Conservation (phyloP, 2,797 vertebrate genomes). For the Taeniopygia guttata region DNA sequence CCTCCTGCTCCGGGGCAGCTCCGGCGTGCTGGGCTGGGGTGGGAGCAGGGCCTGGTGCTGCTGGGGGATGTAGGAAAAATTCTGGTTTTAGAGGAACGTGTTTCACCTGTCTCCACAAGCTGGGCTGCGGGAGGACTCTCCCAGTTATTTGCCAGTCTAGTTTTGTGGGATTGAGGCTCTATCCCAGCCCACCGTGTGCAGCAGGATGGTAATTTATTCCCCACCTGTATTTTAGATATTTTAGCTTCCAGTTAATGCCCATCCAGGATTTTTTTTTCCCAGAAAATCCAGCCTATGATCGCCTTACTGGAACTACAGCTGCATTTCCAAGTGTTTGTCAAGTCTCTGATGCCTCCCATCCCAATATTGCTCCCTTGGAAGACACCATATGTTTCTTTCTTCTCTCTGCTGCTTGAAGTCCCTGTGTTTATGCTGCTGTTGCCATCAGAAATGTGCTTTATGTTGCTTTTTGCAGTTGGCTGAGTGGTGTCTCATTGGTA, state of each 20-base stretch:
- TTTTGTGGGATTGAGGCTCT: rapidly evolving
- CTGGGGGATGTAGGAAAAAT: not conserved
- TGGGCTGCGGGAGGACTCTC: not conserved
- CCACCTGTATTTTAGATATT: not conserved
- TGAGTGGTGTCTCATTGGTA: not conserved
- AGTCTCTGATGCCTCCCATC: not conserved
- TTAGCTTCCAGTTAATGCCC: not conserved
- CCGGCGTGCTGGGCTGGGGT: rapidly evolving
- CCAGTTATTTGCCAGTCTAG: rapidly evolving
- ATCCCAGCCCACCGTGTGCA: not conserved
- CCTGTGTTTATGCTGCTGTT: not conserved
- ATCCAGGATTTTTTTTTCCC: not conserved
- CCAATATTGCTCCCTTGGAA: not conserved
- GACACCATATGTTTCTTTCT: not conserved
- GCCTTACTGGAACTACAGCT: not conserved
- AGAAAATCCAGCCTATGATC: not conserved
- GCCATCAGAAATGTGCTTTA: not conserved
- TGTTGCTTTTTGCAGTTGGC: not conserved
- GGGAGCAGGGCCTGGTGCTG: not conserved
- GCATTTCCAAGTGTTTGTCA: not conserved
- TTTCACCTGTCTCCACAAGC: rapidly evolving
- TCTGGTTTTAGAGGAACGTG: rapidly evolving
- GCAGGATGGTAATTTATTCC: not conserved
- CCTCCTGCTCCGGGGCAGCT: rapidly evolving
- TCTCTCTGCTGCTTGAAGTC: not conserved